A percentile compares a stretch with the other conserved stretches of the same genome.
Evolutionary conservation across 2,797 vertebrate species (phyloP).

Genomic region (Cyclura pinguis): DNA sequence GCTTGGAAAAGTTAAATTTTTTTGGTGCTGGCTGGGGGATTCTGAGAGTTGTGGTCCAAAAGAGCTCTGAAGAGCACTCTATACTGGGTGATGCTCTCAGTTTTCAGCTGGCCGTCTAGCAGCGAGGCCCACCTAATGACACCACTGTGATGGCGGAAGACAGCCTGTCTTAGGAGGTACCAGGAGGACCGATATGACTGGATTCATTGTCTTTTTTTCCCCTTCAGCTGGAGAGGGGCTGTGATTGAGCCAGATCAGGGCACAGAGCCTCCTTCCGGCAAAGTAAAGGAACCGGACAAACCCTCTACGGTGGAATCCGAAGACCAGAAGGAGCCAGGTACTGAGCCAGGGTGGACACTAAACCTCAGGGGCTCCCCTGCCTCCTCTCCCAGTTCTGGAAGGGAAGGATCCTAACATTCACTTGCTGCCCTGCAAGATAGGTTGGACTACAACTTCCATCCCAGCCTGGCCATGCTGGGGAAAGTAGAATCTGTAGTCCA

Average conservation of each 20-base stretch:
- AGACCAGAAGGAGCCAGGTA: conserved; percentile 79
- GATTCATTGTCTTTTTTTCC: background rate
- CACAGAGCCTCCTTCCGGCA: conserved; percentile 78
- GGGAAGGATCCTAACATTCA: background rate
- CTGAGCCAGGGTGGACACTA: no score
- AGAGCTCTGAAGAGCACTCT: no score
- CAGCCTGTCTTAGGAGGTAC: no score
- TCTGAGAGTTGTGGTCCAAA: no score
- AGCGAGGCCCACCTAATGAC: background rate
- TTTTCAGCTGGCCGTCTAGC: no score
- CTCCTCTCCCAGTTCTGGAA: background rate
- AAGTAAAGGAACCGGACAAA: conserved; percentile 68
- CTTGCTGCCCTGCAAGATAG: no score
- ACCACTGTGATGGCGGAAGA: background rate
- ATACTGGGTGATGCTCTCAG: background rate
- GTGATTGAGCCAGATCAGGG: conserved; percentile 83
- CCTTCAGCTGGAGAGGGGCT: conserved; percentile 85
- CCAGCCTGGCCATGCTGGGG: no score
- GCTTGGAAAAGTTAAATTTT: background rate
- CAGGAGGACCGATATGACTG: no score
- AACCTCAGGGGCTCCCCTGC: no score
- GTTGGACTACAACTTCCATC: no score
- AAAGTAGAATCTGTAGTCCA: no score
- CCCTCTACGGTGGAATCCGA: conserved; percentile 59
- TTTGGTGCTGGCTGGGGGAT: background rate